Percentiles rank a stretch among this genome's conserved stretches.
These are phyloP conservation scores for Potorous gilbertii DNA, from an alignment of 2,797 vertebrate genomes.

Conservation along the genomic window DNA sequence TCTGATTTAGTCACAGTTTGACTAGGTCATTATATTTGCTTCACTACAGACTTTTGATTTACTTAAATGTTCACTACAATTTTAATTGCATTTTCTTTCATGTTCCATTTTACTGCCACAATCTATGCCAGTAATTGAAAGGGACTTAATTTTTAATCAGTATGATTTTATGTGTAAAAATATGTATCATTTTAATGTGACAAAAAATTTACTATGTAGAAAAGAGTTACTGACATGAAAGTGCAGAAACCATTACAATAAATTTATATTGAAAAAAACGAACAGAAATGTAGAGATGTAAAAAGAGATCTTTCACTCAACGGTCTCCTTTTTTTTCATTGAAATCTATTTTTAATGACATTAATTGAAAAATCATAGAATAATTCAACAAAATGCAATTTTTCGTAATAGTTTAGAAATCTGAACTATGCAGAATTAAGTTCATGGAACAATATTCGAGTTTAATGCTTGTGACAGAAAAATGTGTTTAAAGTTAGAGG, in stretches of 20 bases:
- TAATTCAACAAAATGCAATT: neutral
- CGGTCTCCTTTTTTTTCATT: neutral
- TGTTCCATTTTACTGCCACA: slow-evolving; percentile 76
- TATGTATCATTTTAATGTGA: slow-evolving; percentile 70
- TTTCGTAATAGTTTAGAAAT: neutral
- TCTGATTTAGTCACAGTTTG: slow-evolving; percentile 66
- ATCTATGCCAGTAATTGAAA: slow-evolving; percentile 79
- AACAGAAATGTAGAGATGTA: neutral
- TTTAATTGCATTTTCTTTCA: slow-evolving; percentile 79
- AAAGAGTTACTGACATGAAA: slow-evolving; percentile 63
- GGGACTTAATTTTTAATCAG: slow-evolving; percentile 81
- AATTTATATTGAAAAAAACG: slow-evolving; percentile 14
- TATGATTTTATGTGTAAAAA: slow-evolving; percentile 72
- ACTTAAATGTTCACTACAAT: slow-evolving; percentile 69
- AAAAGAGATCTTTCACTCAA: neutral
- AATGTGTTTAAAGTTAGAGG: neutral
- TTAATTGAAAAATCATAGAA: slow-evolving; percentile 21
- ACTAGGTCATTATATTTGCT: slow-evolving; percentile 76
- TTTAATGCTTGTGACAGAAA: neutral
- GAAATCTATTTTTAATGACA: slow-evolving; percentile 46
- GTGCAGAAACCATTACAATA: slow-evolving; percentile 13
- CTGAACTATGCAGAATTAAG: neutral
- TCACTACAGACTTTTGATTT: slow-evolving; percentile 72
- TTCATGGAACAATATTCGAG: neutral
- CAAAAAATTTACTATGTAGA: slow-evolving; percentile 58